phyloP scores from a whole-genome alignment of 2,113 vertebrate genomes.

The Thunnus maccoyii region DNA sequence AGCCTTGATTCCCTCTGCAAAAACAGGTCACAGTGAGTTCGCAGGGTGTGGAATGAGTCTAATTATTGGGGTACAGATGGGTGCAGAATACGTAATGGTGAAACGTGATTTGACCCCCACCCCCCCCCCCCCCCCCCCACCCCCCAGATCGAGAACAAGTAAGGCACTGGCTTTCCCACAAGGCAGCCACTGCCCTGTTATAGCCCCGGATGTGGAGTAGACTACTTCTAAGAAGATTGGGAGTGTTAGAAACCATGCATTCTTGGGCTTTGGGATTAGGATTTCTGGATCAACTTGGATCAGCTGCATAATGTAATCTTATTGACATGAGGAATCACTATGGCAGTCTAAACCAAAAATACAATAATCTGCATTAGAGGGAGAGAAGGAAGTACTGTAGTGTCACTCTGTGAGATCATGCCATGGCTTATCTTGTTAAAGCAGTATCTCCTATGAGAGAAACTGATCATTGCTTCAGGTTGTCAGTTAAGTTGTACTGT shows the following conservation, averaged over 20 bases:
- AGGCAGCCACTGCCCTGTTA: constrained; percentile 19
- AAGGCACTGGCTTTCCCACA: constrained; percentile 31
- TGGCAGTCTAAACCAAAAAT: constrained; percentile 67
- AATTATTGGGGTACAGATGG: constrained; percentile 81
- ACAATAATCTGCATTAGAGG: constrained; percentile 70
- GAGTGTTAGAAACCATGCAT: constrained; percentile 66
- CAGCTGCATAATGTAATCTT: constrained; percentile 77
- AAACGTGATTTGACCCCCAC: constrained; percentile 31
- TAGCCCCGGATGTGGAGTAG: constrained; percentile 33
- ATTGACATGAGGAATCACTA: constrained; percentile 73
- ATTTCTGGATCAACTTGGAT: constrained; percentile 79
- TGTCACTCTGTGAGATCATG: constrained; percentile 43
- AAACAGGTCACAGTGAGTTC: constrained; percentile 83
- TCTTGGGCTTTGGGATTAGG: constrained; percentile 71
- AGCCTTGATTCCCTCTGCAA: constrained; percentile 72
- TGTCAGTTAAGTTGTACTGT: not conserved
- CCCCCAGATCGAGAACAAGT: constrained; percentile 2
- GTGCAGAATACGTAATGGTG: constrained; percentile 64
- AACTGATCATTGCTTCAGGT: constrained; percentile 19
- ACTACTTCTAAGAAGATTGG: constrained; percentile 71
- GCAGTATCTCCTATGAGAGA: constrained; percentile 17
- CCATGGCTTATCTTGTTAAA: constrained; percentile 62
- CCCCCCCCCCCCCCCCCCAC: not conserved
- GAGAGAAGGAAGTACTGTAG: constrained; percentile 36
- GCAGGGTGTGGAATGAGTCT: constrained; percentile 78